phyloP scores from a whole-genome alignment of 2,888 invertebrate species.

The Drepanosiphum platanoidis region DNA sequence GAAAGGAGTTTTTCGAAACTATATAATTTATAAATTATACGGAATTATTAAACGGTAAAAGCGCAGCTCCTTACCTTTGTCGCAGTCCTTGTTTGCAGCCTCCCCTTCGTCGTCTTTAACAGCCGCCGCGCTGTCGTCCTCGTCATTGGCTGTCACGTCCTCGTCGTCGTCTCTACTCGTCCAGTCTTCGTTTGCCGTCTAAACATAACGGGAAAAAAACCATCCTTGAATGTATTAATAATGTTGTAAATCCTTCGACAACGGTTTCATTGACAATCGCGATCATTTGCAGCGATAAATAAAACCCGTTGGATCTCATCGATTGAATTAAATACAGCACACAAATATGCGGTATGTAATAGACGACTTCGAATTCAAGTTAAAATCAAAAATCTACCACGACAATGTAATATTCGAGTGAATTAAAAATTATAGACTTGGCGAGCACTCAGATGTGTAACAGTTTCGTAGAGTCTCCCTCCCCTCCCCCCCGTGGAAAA shows the following conservation, averaged over 20 bases:
- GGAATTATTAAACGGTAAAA: slow-evolving; percentile 61
- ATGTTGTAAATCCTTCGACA: neutral
- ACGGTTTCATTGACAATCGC: neutral
- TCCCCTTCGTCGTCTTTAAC: slow-evolving; percentile 44
- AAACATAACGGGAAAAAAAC: neutral
- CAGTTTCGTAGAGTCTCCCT: too few species aligned
- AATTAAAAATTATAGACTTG: too few species aligned
- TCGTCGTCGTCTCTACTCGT: slow-evolving; percentile 47
- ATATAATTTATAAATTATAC: slow-evolving; percentile 62
- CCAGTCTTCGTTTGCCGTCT: slow-evolving; percentile 33
- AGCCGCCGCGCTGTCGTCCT: neutral
- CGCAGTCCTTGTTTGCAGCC: slow-evolving; percentile 1
- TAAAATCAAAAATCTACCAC: neutral
- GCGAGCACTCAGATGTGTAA: too few species aligned
- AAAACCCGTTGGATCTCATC: neutral
- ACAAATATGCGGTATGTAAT: too few species aligned
- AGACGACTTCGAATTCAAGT: too few species aligned
- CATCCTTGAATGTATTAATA: too few species aligned
- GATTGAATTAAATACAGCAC: neutral
- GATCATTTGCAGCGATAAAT: neutral
- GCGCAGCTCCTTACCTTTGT: slow-evolving; percentile 53
- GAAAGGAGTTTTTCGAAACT: slow-evolving; percentile 55
- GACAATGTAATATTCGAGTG: too few species aligned
- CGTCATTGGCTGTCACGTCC: slow-evolving; percentile 17
- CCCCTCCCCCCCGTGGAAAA: too few species aligned